phyloP scores from a whole-genome alignment of 92 coral and sea anemone species.

The Porites cylindrica region DNA sequence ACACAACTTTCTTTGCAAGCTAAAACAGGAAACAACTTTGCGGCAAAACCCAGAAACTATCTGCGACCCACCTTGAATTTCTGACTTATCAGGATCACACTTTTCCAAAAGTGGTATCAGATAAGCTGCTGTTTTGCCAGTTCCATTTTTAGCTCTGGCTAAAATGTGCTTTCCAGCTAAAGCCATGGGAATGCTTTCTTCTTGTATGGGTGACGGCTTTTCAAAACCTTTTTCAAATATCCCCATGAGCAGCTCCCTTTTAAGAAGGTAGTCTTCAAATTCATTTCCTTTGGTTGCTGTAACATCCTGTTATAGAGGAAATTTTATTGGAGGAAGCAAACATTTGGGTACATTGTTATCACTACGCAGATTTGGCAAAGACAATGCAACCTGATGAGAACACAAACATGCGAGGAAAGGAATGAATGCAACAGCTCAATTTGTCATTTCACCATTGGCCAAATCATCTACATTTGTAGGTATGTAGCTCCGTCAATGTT shows the following conservation, averaged over 20 bases:
- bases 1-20: too few relatives aligned
- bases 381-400: too few relatives aligned
- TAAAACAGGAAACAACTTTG: too few relatives aligned
- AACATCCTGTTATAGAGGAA: conserved; percentile 80
- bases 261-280: conserved; percentile 98
- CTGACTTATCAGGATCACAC: conserved; percentile 76
- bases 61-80: conserved; percentile 85
- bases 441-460: too few relatives aligned
- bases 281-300: conserved; percentile 99
- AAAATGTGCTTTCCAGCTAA: conserved; percentile 94
- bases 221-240: conserved; percentile 99
- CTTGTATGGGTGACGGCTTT: conserved; percentile 98
- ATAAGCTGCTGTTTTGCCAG: conserved; percentile 99
- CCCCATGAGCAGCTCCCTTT: conserved; percentile 97
- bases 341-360: too few relatives aligned
- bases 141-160: conserved; percentile 99
- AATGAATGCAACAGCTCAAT: too few relatives aligned
- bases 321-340: neutral
- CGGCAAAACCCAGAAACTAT: too few relatives aligned
- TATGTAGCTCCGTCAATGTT: too few relatives aligned
- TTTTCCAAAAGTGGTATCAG: conserved; percentile 94
- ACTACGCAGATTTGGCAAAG: too few relatives aligned
- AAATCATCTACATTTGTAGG: too few relatives aligned
- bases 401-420: too few relatives aligned
- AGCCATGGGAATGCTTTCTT: conserved; percentile 99